A percentile compares a stretch with the other conserved stretches of the same genome.
Evolutionary conservation across 2,113 vertebrate species (phyloP).

Genomic region (Dipodomys spectabilis): DNA sequence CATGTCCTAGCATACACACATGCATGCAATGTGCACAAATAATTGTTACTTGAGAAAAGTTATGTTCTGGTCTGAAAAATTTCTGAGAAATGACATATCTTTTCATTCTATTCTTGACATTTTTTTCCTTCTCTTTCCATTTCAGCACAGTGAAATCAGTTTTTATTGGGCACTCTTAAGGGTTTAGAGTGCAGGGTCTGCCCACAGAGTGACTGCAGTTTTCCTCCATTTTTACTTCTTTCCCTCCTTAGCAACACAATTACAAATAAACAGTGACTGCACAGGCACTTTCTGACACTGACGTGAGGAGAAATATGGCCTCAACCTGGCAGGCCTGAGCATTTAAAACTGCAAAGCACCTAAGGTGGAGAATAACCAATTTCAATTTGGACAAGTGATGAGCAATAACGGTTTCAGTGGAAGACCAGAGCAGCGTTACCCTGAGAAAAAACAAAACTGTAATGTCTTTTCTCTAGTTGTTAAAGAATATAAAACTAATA

Average conservation of each 20-base stretch:
- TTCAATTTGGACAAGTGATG: not conserved
- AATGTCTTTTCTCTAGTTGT: not conserved
- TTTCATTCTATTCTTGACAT: slow-evolving; percentile 57
- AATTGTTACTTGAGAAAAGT: not conserved
- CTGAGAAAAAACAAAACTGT: not conserved
- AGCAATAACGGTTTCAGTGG: not conserved
- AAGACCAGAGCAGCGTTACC: slow-evolving; percentile 1
- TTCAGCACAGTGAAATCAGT: slow-evolving; percentile 47
- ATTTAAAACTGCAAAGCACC: slow-evolving; percentile 18
- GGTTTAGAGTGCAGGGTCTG: slow-evolving; percentile 28
- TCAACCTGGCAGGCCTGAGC: slow-evolving; percentile 13
- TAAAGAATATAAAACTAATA: not conserved
- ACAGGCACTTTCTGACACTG: not conserved
- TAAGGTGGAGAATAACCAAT: not conserved
- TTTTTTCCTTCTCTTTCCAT: slow-evolving; percentile 20
- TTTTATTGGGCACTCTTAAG: slow-evolving; percentile 42
- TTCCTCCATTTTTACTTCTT: slow-evolving; percentile 48
- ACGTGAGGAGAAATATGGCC: slow-evolving; percentile 48
- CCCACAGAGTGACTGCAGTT: slow-evolving; percentile 58
- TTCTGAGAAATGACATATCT: slow-evolving; percentile 60
- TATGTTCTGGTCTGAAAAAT: slow-evolving; percentile 21
- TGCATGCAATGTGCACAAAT: not conserved
- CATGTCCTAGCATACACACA: not conserved
- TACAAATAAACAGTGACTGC: slow-evolving; percentile 25
- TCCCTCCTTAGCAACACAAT: slow-evolving; percentile 52